Conservation (phyloP, 2,113 vertebrate species). For the Hemicordylus capensis region DNA sequence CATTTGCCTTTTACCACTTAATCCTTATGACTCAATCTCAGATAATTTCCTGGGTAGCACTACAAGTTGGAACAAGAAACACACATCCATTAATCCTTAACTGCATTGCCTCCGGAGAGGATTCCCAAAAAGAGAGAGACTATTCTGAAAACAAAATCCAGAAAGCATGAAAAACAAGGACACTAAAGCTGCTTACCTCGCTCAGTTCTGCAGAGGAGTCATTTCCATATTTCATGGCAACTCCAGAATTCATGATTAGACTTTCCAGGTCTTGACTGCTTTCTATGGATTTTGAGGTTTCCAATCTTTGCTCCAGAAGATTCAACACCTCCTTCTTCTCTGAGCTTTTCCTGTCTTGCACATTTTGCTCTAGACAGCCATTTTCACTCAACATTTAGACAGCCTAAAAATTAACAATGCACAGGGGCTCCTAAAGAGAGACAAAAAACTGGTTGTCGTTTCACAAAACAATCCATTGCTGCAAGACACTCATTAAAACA, state of each 20-base stretch:
- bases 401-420: conserved; percentile 51
- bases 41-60: conserved; percentile 65
- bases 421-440: conserved; percentile 39
- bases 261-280: conserved; percentile 61
- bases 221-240: conserved; percentile 78
- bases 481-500: conserved; percentile 44
- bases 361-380: conserved; percentile 76
- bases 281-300: conserved; percentile 61
- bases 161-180: conserved; percentile 30
- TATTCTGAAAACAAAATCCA: conserved; percentile 32
- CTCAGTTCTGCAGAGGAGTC: conserved; percentile 78
- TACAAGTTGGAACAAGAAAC: conserved; percentile 70
- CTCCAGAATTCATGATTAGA: conserved; percentile 86
- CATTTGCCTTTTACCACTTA: conserved; percentile 51
- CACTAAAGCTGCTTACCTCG: conserved; percentile 80
- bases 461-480: conserved; percentile 63
- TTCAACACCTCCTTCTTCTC: conserved; percentile 46
- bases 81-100: conserved; percentile 67
- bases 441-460: conserved; percentile 37
- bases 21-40: conserved; percentile 58
- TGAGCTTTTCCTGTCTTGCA: conserved; percentile 42
- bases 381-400: conserved; percentile 65
- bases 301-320: conserved; percentile 43
- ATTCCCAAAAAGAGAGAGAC: conserved; percentile 27
- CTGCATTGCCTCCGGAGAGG: conserved; percentile 40